These are phyloP conservation scores for Caenorhabditis angaria DNA, from an alignment of 2,888 invertebrate species.

Conservation along the genomic window DNA sequence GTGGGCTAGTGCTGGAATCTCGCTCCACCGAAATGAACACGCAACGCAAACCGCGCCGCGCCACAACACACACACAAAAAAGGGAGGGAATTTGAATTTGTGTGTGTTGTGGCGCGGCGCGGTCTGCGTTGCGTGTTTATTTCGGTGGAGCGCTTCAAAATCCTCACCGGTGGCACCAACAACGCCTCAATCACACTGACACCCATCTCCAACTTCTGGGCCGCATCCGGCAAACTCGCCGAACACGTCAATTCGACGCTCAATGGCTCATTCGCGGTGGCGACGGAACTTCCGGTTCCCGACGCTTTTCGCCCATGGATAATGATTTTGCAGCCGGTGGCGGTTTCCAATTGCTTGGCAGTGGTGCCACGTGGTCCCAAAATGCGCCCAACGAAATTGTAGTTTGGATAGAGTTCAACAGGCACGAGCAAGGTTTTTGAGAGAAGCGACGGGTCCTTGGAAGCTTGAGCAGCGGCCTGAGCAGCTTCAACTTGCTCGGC, in stretches of 20 bases:
- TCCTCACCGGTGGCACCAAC: slow-evolving; percentile 25
- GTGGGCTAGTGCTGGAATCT: too few relatives aligned
- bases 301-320: slow-evolving; percentile 19
- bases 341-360: slow-evolving; percentile 32
- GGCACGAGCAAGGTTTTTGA: slow-evolving; percentile 25
- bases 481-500: background rate
- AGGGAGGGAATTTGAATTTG: too few relatives aligned
- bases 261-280: slow-evolving; percentile 15
- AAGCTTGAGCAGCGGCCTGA: background rate
- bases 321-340: slow-evolving; percentile 36
- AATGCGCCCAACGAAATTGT: slow-evolving; percentile 44
- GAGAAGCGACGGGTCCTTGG: slow-evolving; percentile 5
- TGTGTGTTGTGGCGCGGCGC: too few relatives aligned
- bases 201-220: slow-evolving; percentile 19
- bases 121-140: too few relatives aligned
- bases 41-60: too few relatives aligned
- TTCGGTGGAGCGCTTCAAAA: too few relatives aligned
- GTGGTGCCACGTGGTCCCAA: slow-evolving; percentile 43
- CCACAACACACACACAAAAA: too few relatives aligned
- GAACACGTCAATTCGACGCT: slow-evolving; percentile 26
- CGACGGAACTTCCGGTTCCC: background rate
- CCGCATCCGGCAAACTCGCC: slow-evolving; percentile 20
- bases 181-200: slow-evolving; percentile 15
- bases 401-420: slow-evolving; percentile 30
- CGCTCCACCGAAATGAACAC: too few relatives aligned